A percentile compares a stretch with the other conserved stretches of the same genome.
Conservation (phyloP, 2,797 vertebrate genomes). For the Sebastes oblongus region DNA sequence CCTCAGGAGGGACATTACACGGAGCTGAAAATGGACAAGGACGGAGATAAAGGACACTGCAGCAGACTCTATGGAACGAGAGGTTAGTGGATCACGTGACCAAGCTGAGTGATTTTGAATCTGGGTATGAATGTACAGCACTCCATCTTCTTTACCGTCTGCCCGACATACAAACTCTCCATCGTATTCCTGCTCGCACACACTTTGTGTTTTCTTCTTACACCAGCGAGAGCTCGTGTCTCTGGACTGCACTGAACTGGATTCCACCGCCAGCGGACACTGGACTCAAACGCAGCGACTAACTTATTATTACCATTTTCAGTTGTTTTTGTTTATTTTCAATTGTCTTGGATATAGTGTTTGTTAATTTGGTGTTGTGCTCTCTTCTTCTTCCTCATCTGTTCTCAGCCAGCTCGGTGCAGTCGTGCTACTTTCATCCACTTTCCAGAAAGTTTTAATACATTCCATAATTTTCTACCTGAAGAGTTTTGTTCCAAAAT, state of each 20-base stretch:
- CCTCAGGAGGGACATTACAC: slow-evolving; percentile 55
- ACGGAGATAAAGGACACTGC: slow-evolving; percentile 44
- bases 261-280: slow-evolving; percentile 6
- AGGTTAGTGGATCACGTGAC: slow-evolving; percentile 61
- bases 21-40: slow-evolving; percentile 37
- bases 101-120: slow-evolving; percentile 23
- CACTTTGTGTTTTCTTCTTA: background rate
- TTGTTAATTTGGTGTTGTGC: slow-evolving; percentile 33
- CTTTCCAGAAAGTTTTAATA: slow-evolving; percentile 42
- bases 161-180: background rate
- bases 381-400: background rate
- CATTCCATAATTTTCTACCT: slow-evolving; percentile 57
- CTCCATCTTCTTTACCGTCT: slow-evolving; percentile 7
- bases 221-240: background rate
- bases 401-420: slow-evolving; percentile 23
- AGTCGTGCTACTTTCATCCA: slow-evolving; percentile 7
- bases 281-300: slow-evolving; percentile 4
- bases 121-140: slow-evolving; percentile 62
- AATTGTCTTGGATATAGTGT: slow-evolving; percentile 21
- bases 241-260: slow-evolving; percentile 46
- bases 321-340: background rate
- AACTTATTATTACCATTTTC: slow-evolving; percentile 25
- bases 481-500: slow-evolving; percentile 55
- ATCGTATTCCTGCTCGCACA: slow-evolving; percentile 24
- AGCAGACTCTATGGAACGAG: slow-evolving; percentile 18